These are phyloP conservation scores for Mormyrus proboscirostris DNA, from an alignment of 2,797 vertebrate species.

Conservation along the genomic window DNA sequence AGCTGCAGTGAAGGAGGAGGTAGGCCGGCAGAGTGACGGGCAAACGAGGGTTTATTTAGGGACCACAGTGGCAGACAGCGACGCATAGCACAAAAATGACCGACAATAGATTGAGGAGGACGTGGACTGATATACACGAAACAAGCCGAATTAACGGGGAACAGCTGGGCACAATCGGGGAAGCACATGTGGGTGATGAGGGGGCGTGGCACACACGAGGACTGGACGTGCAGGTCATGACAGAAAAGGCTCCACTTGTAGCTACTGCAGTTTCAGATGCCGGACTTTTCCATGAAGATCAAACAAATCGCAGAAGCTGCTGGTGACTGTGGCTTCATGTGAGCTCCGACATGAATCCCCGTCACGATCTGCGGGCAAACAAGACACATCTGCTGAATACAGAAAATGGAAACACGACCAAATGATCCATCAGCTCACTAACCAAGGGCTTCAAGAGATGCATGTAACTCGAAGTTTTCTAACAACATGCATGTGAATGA, in stretches of 20 bases:
- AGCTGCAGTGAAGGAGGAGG: too few relatives aligned
- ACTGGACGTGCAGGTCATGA: too few relatives aligned
- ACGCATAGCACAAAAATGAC: too few relatives aligned
- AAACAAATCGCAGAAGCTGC: background rate
- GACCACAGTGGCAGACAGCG: too few relatives aligned
- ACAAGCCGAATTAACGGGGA: too few relatives aligned
- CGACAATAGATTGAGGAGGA: too few relatives aligned
- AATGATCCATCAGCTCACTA: background rate
- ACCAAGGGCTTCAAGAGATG: background rate
- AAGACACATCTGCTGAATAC: background rate
- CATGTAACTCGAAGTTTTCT: background rate
- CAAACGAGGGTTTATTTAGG: too few relatives aligned
- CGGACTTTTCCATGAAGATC: background rate
- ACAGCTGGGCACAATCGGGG: too few relatives aligned
- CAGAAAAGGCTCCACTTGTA: background rate
- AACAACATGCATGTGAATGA: background rate
- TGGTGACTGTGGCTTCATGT: background rate
- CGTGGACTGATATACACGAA: too few relatives aligned
- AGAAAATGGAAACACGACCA: background rate
- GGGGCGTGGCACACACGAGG: too few relatives aligned
- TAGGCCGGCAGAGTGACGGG: too few relatives aligned
- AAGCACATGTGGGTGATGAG: too few relatives aligned
- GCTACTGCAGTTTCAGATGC: background rate
- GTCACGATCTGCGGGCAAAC: background rate
- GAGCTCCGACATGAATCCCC: background rate